Evolutionary conservation across 2,888 invertebrate genomes (phyloP), one percentile per base, ranked within the genome.

Genomic region (Hydraecia micacea): DNA sequence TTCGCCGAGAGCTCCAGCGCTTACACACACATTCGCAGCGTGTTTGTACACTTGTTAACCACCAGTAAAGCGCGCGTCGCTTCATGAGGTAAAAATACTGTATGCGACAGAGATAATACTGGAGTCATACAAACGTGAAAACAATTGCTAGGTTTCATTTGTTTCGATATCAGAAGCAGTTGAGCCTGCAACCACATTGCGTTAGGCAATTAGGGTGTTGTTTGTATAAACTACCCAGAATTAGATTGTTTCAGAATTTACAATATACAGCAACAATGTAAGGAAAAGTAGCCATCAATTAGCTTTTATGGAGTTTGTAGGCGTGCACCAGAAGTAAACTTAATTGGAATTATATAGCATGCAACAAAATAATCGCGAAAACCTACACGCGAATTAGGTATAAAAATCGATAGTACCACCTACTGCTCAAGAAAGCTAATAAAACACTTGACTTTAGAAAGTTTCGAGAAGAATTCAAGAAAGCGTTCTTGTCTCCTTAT

Each of bases 271-370:
- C 15, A 42, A 63, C 58, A 42, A 69, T 58, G 46, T 63, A 9
- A 55, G 46, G 0, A 39, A 63, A 25, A 58, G 67, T 36, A 69
- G 49, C 36, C 28, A 60, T 15, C 39, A 58, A 28, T 46, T 36
- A 25, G 1, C 7, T 55, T 49, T 32, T 32, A 1, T 25, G 5
- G n/a, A 46, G n/a, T 49, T 39, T 15, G 28, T 25, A 46, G 52
- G n/a, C 36, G 15, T 39, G 32, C 21, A 39, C 28, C 18, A 42
- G 58, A 32, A 49, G 21, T 18, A 39, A 80, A 68, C 42, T 32
- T n/a, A 65, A 68, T 63, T 65, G 46, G 32, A 77, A 58, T 77
- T 69, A 49, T 58, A 58, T 55, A 13, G 32, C 77, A 82, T 63
- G 62, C 62, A 63, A 28, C 83, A 39, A 77, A 72, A n/a, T 66